Evolutionary conservation across 2,888 invertebrate genomes (phyloP).

Genomic region (Mylabris sibirica): DNA sequence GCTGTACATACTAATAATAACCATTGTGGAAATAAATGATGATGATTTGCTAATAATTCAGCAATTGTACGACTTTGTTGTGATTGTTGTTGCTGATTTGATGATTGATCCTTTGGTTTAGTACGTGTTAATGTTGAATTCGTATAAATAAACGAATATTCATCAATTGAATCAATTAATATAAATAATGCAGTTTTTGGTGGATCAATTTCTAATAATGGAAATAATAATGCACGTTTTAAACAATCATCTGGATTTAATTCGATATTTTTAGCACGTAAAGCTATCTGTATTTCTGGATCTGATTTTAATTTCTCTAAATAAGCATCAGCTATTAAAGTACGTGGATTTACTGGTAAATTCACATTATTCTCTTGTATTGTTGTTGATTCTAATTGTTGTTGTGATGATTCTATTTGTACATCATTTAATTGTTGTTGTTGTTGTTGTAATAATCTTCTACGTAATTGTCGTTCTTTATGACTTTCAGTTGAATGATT

Average conservation of each 20-base stretch:
- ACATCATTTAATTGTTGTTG: not conserved
- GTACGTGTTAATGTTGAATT: constrained; percentile 66
- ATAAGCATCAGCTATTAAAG: constrained; percentile 78
- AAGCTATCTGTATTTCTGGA: constrained; percentile 80
- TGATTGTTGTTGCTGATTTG: constrained; percentile 40
- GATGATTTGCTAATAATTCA: constrained; percentile 86
- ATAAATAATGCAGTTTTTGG: constrained; percentile 86
- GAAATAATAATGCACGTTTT: constrained; percentile 86
- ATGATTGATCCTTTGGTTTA: constrained; percentile 59
- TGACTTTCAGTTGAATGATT: constrained; percentile 69
- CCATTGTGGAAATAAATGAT: constrained; percentile 93
- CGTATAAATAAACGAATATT: constrained; percentile 70
- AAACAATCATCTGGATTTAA: constrained; percentile 91
- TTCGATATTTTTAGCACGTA: constrained; percentile 83
- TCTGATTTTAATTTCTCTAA: constrained; percentile 80
- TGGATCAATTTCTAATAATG: constrained; percentile 84
- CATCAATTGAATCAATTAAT: constrained; percentile 92
- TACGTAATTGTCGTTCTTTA: constrained; percentile 59
- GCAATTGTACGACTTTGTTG: constrained; percentile 72
- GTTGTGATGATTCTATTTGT: not conserved
- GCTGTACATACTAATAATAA: constrained; percentile 88
- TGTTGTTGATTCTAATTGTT: not conserved
- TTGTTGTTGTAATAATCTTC: constrained; percentile 51
- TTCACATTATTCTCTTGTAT: constrained; percentile 52
- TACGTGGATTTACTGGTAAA: constrained; percentile 66